Conservation (phyloP, 2,888 invertebrate genomes). For the Diadromus collaris region DNA sequence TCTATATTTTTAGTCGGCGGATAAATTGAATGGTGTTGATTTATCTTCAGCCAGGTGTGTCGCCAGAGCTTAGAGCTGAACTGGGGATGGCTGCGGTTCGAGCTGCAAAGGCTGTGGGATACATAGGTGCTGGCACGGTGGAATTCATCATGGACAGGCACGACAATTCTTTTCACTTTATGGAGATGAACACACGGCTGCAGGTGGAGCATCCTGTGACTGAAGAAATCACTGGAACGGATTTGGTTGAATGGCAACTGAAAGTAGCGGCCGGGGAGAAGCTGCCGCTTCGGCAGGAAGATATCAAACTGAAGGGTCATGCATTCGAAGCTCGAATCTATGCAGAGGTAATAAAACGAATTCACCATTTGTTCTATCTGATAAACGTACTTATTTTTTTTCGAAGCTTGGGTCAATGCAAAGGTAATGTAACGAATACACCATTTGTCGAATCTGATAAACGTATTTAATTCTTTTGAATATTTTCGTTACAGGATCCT, state of each 20-base stretch:
- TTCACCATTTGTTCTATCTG: neutral
- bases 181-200: constrained; percentile 99
- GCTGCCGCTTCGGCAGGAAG: constrained; percentile 90
- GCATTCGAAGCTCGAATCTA: constrained; percentile 98
- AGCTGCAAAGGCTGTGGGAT: constrained; percentile 97
- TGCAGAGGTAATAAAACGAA: constrained; percentile 84
- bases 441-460: neutral
- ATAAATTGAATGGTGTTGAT: neutral
- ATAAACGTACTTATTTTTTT: neutral
- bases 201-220: constrained; percentile 98
- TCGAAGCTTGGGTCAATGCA: constrained; percentile 97
- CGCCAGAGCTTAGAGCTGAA: constrained; percentile 86
- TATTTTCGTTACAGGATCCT: constrained; percentile 82
- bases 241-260: constrained; percentile 99
- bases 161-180: constrained; percentile 96
- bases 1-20: neutral
- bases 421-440: constrained; percentile 81
- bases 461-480: neutral
- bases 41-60: constrained; percentile 88
- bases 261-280: constrained; percentile 94
- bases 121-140: constrained; percentile 99
- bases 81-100: constrained; percentile 95
- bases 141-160: constrained; percentile 97
- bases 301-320: constrained; percentile 91
- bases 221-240: constrained; percentile 98